These are phyloP conservation scores for Tragelaphus scriptus DNA, from an alignment of 2,113 vertebrate species.

Conservation along the genomic window DNA sequence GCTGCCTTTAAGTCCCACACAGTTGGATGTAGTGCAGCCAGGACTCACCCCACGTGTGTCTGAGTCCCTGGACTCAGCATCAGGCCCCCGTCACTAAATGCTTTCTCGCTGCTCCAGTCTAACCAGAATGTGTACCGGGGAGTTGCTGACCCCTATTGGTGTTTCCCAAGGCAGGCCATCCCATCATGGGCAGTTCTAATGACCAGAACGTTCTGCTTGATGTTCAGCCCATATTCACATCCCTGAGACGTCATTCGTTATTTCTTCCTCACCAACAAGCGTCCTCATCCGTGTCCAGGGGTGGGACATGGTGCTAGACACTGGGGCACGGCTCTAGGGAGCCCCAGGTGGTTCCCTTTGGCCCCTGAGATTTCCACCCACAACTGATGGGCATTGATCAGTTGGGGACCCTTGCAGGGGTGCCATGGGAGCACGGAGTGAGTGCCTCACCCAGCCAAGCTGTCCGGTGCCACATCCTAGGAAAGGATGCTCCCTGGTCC, in stretches of 20 bases:
- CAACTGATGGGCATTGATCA: accelerated
- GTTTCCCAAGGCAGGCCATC: not conserved
- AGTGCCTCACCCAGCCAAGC: not conserved
- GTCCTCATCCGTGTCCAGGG: not conserved
- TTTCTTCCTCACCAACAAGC: not conserved
- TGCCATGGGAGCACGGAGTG: accelerated
- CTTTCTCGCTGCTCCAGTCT: too few species aligned
- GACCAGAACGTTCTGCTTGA: not conserved
- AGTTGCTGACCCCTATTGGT: not conserved
- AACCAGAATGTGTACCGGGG: not conserved
- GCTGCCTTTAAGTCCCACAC: not conserved
- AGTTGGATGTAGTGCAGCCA: not conserved
- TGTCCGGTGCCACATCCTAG: not conserved
- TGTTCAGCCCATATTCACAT: not conserved
- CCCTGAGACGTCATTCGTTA: not conserved
- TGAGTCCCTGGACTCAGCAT: not conserved
- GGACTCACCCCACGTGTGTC: not conserved
- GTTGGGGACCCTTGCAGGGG: too few species aligned
- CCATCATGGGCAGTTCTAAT: not conserved
- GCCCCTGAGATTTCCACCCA: not conserved
- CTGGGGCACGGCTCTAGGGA: not conserved
- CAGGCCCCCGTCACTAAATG: not conserved
- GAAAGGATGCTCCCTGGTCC: not conserved
- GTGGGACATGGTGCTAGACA: not conserved
- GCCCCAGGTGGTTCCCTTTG: not conserved